Conservation (phyloP, 1,140 invertebrate genomes). For the Drosophila tropicalis region DNA sequence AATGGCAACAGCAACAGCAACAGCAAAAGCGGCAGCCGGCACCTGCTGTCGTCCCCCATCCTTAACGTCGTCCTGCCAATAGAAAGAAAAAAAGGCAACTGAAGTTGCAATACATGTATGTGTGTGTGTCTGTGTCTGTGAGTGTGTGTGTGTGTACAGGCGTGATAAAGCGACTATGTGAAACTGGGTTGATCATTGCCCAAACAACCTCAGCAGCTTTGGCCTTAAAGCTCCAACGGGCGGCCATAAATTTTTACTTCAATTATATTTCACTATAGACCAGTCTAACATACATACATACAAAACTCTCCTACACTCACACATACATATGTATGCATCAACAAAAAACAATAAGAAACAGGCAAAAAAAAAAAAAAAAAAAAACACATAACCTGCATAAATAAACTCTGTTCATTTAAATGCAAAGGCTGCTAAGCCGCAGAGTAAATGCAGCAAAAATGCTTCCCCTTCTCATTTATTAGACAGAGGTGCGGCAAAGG, state of each 20-base stretch:
- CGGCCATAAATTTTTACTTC: slow-evolving; percentile 52
- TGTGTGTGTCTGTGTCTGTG: background rate
- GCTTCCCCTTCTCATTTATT: slow-evolving; percentile 6
- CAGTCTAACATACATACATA: slow-evolving; percentile 12
- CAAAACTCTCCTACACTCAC: background rate
- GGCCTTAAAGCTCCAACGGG: slow-evolving; percentile 45
- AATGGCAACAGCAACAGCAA: slow-evolving; percentile 58
- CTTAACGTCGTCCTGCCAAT: slow-evolving; percentile 50
- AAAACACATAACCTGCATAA: slow-evolving; percentile 44
- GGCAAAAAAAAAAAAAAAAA: slow-evolving; percentile 20
- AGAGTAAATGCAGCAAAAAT: slow-evolving; percentile 49
- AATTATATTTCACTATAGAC: slow-evolving; percentile 40
- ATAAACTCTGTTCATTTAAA: slow-evolving; percentile 63
- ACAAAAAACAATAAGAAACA: background rate
- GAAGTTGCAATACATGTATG: background rate
- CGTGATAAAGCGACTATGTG: slow-evolving; percentile 64
- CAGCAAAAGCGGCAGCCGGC: slow-evolving; percentile 38
- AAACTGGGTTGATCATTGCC: slow-evolving; percentile 55
- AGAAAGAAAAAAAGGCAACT: slow-evolving; percentile 20
- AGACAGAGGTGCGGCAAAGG: too few species aligned
- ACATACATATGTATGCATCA: background rate
- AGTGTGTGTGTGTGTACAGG: slow-evolving; percentile 28
- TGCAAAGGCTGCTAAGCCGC: slow-evolving; percentile 58
- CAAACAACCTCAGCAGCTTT: slow-evolving; percentile 5
- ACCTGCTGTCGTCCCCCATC: slow-evolving; percentile 12